Evolutionary conservation across 2,888 invertebrate genomes (phyloP).

Genomic region (Trissoscelio sp.): DNA sequence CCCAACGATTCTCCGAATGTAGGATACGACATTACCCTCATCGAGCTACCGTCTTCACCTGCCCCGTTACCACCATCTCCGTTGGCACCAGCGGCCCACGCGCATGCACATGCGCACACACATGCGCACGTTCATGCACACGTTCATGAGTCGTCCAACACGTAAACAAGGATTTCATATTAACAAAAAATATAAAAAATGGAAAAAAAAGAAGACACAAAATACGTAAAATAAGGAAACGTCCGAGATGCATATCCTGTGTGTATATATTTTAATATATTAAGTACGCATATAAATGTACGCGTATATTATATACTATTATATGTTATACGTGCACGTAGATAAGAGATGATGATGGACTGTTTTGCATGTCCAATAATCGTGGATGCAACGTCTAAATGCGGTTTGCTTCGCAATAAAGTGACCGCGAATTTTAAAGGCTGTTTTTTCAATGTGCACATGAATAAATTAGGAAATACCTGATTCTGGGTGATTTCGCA

Average conservation of each 20-base stretch:
- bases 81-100: conserved; percentile 73
- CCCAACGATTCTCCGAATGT: conserved; percentile 86
- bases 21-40: conserved; percentile 92
- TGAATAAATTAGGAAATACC: too few relatives aligned
- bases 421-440: conserved; percentile 15
- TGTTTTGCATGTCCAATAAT: conserved; percentile 19
- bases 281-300: conserved; percentile 31
- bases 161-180: conserved; percentile 73
- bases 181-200: background rate
- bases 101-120: conserved; percentile 76
- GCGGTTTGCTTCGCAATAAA: conserved; percentile 27
- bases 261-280: conserved; percentile 40
- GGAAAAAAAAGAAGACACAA: background rate
- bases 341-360: conserved; percentile 42
- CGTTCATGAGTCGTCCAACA: conserved; percentile 79
- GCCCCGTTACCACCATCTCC: conserved; percentile 78
- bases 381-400: conserved; percentile 62
- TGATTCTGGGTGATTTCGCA: too few relatives aligned
- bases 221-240: conserved; percentile 42
- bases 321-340: conserved; percentile 50
- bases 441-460: too few relatives aligned
- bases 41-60: conserved; percentile 87
- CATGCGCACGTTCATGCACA: conserved; percentile 73
- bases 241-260: conserved; percentile 57
- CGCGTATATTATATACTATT: conserved; percentile 51